These are phyloP conservation scores for Mormyrops attenuatus DNA, from an alignment of 2,797 vertebrate genomes.

Conservation along the genomic window DNA sequence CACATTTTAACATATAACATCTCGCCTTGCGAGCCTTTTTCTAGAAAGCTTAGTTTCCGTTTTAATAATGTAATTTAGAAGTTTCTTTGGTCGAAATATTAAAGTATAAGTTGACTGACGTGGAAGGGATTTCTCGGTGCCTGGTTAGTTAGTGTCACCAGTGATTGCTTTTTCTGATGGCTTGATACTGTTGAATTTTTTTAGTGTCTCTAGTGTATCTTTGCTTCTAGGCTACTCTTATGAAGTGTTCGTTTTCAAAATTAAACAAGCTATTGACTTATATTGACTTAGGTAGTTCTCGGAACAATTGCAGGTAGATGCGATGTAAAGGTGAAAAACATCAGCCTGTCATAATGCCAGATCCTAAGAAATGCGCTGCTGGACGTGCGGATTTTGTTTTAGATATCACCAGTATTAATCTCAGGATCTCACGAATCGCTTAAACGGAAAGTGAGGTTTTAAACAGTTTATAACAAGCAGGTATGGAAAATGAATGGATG, in stretches of 20 bases:
- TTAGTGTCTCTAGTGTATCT: not conserved
- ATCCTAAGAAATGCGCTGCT: not conserved
- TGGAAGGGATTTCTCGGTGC: not conserved
- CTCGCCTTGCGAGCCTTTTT: not conserved
- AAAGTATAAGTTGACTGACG: not conserved
- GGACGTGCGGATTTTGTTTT: not conserved
- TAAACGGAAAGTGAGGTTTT: not conserved
- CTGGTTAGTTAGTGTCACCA: not conserved
- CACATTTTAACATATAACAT: slow-evolving; percentile 1
- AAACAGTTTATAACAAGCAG: not conserved
- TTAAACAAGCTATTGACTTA: not conserved
- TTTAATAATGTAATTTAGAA: not conserved
- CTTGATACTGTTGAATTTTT: not conserved
- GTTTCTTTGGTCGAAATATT: not conserved
- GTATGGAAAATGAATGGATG: not conserved
- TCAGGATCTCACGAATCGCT: not conserved
- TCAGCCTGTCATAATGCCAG: not conserved
- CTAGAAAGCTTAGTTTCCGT: not conserved
- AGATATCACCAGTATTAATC: not conserved
- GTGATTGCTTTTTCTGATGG: not conserved
- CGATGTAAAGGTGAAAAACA: not conserved
- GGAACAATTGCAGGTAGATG: not conserved
- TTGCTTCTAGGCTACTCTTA: not conserved
- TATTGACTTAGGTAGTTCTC: not conserved
- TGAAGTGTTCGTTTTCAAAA: not conserved